Evolutionary conservation across 2,888 invertebrate genomes (phyloP), one percentile per base, ranked within the genome.

Genomic region (Tineola bisselliella): DNA sequence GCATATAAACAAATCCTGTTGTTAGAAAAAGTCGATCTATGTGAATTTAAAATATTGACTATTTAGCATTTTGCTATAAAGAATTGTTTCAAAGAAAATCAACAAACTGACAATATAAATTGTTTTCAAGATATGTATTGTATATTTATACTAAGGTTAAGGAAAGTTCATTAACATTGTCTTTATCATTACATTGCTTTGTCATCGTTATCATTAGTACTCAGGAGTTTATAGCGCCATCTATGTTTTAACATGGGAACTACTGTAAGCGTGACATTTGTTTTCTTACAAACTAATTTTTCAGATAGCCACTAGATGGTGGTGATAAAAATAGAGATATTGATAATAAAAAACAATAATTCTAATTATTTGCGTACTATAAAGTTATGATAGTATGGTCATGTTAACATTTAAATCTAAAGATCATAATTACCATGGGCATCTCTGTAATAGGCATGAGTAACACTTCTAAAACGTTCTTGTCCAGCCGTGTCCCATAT

Each of bases 401-500:
- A n/a, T n/a, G n/a, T n/a, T n/a, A n/a, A n/a, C n/a, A n/a, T n/a
- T n/a, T n/a, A n/a, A n/a, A n/a, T n/a, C n/a, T 52, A 59, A 38
- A 43, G n/a, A 19, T 52, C 1, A 69, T 54, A 54, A 80, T 87
- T 88, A 96, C 95, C 97, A 75, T 97, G 96, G 52, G 97, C 97
- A 76, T 97, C 97, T 73, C 97, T 90, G 83, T 97, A 97, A 78
- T 97, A 97, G 8, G 97, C 95, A 73, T 96, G 95, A 10, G 97
- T 97, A 31, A 97, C 95, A 79, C 96, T 96, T 65, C 97, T 91
- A 78, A 97, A 97, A 71, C 96, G 90, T 81, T 97, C 97, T 75
- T 97, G 97, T 0, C 97, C 97, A 1, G 97, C 97, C 1, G 96
- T 97, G 87, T 97, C 97, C 96, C 96, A 97, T 74, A 97, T 96